Evolutionary conservation across 2,888 invertebrate species (phyloP).

Genomic region (Plebejus anna): DNA sequence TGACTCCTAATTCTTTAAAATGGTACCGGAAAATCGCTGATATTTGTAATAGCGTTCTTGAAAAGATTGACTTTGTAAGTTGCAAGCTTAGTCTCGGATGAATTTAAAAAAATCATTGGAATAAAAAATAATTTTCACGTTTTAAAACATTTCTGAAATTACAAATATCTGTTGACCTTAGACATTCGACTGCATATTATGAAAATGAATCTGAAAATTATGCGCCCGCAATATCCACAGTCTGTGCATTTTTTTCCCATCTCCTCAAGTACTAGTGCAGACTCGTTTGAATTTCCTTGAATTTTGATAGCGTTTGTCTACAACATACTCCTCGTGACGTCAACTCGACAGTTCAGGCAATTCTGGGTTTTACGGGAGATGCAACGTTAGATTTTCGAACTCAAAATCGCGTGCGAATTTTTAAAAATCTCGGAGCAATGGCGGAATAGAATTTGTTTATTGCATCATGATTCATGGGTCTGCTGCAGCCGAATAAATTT

Average conservation of each 20-base stretch:
- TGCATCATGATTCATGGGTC: constrained; percentile 75
- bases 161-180: constrained; percentile 61
- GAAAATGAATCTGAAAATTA: constrained; percentile 77
- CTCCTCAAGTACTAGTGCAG: constrained; percentile 74
- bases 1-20: no score
- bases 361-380: constrained; percentile 38
- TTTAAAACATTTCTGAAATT: constrained; percentile 28
- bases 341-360: constrained; percentile 41
- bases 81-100: not conserved
- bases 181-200: constrained; percentile 70
- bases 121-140: not conserved
- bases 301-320: constrained; percentile 71
- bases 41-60: no score
- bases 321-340: constrained; percentile 44
- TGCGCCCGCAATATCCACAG: constrained; percentile 57
- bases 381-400: constrained; percentile 38
- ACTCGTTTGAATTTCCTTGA: constrained; percentile 76
- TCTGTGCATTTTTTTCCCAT: constrained; percentile 75
- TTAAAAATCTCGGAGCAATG: constrained; percentile 49
- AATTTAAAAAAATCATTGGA: not conserved
- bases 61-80: not conserved
- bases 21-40: no score
- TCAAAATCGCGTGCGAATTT: constrained; percentile 43
- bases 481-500: constrained; percentile 74
- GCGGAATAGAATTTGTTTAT: constrained; percentile 60